phyloP scores from a whole-genome alignment of 2,797 vertebrate species.

The Gymnopithys bicolor region DNA sequence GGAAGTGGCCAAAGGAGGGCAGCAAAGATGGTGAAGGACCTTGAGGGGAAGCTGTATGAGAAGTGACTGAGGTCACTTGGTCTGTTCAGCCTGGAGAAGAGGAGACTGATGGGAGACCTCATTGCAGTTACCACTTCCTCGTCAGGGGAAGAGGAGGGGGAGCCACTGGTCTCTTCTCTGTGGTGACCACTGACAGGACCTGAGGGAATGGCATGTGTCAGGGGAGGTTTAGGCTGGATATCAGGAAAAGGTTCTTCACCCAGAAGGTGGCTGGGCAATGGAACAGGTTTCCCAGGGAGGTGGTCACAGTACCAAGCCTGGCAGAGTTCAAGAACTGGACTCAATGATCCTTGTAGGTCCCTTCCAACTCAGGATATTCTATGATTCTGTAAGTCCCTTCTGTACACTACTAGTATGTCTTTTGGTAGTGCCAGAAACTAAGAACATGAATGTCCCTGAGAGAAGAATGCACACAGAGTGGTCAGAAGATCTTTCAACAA shows the following conservation, averaged over 20 bases:
- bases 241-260: neutral
- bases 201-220: fast-evolving
- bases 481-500: neutral
- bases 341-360: neutral
- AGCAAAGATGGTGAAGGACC: fast-evolving
- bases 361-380: neutral
- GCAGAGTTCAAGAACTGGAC: neutral
- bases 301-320: neutral
- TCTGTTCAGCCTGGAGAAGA: neutral
- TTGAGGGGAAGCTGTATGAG: fast-evolving
- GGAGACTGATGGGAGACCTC: neutral
- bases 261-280: neutral
- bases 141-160: fast-evolving
- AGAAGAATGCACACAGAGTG: neutral
- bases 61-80: neutral
- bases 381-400: neutral
- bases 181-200: neutral
- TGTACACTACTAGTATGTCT: neutral
- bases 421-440: neutral
- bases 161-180: neutral
- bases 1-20: neutral
- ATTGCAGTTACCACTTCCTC: fast-evolving
- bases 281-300: neutral
- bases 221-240: neutral
- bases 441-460: neutral